phyloP scores from a whole-genome alignment of 1,140 invertebrate genomes.

The Formica exsecta region DNA sequence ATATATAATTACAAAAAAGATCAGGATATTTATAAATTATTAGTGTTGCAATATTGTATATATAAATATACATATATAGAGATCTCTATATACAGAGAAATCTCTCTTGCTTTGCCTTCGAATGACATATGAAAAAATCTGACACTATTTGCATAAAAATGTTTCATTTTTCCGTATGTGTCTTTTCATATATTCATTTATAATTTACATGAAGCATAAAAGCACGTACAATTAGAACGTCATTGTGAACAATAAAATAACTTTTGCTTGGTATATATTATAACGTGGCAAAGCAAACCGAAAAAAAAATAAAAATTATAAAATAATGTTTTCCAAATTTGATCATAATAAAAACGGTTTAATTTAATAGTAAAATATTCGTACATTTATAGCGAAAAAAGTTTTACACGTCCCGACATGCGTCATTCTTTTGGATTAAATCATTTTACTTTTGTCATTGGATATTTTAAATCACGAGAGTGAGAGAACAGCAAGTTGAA shows the following conservation, averaged over 20 bases:
- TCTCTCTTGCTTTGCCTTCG: background rate
- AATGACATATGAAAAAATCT: background rate
- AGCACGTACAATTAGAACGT: conserved; percentile 2
- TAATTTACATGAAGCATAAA: background rate
- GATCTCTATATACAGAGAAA: background rate
- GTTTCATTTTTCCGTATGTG: background rate
- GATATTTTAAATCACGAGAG: conserved; percentile 37
- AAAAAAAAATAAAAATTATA: conserved; percentile 20
- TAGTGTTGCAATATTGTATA: too few species aligned
- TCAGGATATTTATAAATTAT: too few species aligned
- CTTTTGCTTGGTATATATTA: background rate
- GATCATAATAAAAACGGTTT: background rate
- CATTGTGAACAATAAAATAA: background rate
- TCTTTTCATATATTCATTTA: background rate
- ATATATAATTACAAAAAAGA: background rate
- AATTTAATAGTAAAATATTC: background rate
- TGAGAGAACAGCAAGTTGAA: background rate
- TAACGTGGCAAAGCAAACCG: background rate
- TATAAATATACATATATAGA: too few species aligned
- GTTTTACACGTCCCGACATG: background rate
- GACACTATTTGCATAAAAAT: background rate
- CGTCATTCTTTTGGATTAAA: background rate
- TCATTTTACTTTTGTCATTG: conserved; percentile 48
- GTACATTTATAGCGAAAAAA: background rate
- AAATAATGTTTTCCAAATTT: background rate